Conservation (phyloP, 1,140 invertebrate genomes). For the Drosophila pseudoobscura region DNA sequence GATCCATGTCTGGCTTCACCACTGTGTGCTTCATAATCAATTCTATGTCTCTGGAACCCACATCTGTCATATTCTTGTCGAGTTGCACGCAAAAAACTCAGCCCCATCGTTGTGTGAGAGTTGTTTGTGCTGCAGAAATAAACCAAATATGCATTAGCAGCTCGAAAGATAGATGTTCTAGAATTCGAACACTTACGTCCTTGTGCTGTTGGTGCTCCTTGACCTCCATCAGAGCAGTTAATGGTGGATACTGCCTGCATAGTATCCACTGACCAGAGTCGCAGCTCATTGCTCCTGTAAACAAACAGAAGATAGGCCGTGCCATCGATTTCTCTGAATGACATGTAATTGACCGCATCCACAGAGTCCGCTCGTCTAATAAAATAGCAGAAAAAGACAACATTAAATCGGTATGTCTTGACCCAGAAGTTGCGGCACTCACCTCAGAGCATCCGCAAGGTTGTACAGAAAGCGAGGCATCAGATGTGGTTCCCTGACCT, state of each 20-base stretch:
- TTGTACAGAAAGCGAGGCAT: slow-evolving; percentile 93
- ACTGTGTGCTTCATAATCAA: slow-evolving; percentile 62
- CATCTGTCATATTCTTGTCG: slow-evolving; percentile 45
- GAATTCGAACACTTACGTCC: slow-evolving; percentile 73
- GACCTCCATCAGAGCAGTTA: slow-evolving; percentile 37
- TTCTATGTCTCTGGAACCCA: slow-evolving; percentile 74
- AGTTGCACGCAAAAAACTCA: slow-evolving; percentile 61
- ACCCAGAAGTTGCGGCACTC: not conserved
- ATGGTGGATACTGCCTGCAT: slow-evolving; percentile 85
- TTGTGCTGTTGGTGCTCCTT: slow-evolving; percentile 77
- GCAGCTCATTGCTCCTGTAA: slow-evolving; percentile 88
- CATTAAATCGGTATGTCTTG: not conserved
- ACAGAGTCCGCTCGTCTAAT: slow-evolving; percentile 67
- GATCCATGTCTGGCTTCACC: slow-evolving; percentile 85
- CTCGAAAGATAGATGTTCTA: not conserved
- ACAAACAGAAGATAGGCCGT: slow-evolving; percentile 88
- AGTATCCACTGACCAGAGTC: slow-evolving; percentile 89
- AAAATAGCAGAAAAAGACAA: not conserved
- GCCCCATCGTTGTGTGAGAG: slow-evolving; percentile 61
- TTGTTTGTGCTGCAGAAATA: slow-evolving; percentile 85
- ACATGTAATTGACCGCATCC: slow-evolving; percentile 82
- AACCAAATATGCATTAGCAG: not conserved
- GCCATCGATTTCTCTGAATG: slow-evolving; percentile 86
- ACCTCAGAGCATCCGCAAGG: slow-evolving; percentile 87
- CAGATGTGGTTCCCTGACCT: slow-evolving; percentile 91